Conservation (phyloP, 1,140 invertebrate species). For the Batillaria attramentaria region DNA sequence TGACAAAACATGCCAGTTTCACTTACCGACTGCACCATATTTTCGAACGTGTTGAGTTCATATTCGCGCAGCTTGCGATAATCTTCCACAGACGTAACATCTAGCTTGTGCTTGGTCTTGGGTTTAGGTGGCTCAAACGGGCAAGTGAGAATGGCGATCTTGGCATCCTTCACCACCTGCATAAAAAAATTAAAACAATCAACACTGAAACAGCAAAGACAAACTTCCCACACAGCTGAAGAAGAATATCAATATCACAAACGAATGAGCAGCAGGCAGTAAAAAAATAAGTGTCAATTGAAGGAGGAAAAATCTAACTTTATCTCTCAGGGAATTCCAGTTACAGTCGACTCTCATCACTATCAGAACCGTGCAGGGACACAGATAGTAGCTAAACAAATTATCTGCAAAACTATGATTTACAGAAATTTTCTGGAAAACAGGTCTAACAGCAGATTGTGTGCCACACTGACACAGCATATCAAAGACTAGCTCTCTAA, state of each 20-base stretch:
- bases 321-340: too few species aligned
- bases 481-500: too few species aligned
- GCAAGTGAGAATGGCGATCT: constrained; percentile 97
- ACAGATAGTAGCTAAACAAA: too few species aligned
- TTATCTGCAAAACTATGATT: too few species aligned
- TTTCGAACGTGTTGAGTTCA: constrained; percentile 95
- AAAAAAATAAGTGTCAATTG: background rate
- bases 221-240: background rate
- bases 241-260: background rate
- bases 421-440: too few species aligned
- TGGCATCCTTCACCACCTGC: constrained; percentile 85
- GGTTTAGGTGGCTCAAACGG: constrained; percentile 99
- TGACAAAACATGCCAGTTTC: background rate
- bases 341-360: too few species aligned
- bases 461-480: too few species aligned
- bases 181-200: constrained; percentile 43
- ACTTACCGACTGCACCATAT: constrained; percentile 92
- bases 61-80: constrained; percentile 94
- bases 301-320: background rate
- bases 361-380: too few species aligned
- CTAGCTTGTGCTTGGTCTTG: constrained; percentile 99
- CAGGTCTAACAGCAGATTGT: too few species aligned
- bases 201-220: background rate
- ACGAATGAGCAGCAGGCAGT: constrained; percentile 22
- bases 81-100: constrained; percentile 96